Percentiles rank a stretch among this genome's conserved stretches.
Conservation (phyloP, 2,113 vertebrate species). For the Austrofundulus limnaeus region DNA sequence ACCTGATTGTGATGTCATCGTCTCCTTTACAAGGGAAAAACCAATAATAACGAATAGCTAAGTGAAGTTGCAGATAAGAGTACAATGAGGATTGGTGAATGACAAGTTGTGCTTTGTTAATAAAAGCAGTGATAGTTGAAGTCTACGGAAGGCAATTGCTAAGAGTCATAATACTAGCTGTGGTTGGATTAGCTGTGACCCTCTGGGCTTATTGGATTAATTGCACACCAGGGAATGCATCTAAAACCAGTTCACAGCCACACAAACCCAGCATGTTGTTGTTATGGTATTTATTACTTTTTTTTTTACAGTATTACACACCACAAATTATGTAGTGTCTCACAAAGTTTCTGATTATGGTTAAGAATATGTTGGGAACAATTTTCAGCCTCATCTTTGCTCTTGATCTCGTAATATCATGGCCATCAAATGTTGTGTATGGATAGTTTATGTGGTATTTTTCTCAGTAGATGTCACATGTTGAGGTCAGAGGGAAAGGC, state of each 20-base stretch:
- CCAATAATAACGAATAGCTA: slow-evolving; percentile 5
- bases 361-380: not conserved
- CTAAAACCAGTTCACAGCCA: slow-evolving; percentile 22
- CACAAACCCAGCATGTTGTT: slow-evolving; percentile 24
- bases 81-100: slow-evolving; percentile 11
- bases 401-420: slow-evolving; percentile 11
- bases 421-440: slow-evolving; percentile 37
- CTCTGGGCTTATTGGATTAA: slow-evolving; percentile 56
- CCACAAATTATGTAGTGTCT: not conserved
- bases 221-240: slow-evolving; percentile 34
- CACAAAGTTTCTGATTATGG: not conserved
- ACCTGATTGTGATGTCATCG: not conserved
- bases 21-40: slow-evolving; percentile 6
- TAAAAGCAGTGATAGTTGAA: slow-evolving; percentile 17
- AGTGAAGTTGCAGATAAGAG: slow-evolving; percentile 6
- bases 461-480: slow-evolving; percentile 67
- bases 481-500: slow-evolving; percentile 71
- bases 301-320: not conserved
- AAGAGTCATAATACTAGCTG: slow-evolving; percentile 34
- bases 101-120: slow-evolving; percentile 24
- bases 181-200: slow-evolving; percentile 45
- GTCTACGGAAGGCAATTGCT: slow-evolving; percentile 30
- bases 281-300: slow-evolving; percentile 7
- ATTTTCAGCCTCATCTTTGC: slow-evolving; percentile 3
- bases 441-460: slow-evolving; percentile 35